Base-by-base conservation (phyloP, 1,140 invertebrate species). In the Protaetia brevitarsis region DNA sequence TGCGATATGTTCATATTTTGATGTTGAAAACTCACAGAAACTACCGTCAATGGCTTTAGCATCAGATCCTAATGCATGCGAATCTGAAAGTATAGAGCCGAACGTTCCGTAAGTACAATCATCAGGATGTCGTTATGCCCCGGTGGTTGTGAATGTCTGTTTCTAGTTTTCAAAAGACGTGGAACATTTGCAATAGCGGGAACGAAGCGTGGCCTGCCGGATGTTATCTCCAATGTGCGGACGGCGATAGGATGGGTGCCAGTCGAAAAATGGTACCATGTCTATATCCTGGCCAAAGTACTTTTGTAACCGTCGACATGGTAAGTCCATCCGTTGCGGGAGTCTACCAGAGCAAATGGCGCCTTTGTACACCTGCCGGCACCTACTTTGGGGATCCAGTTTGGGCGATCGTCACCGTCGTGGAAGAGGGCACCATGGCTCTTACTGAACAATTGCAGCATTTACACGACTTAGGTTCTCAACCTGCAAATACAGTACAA, bases 1-100 rank as follows among this genome's bases (percentile, higher is more conserved):
- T 69, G 96, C 96, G 56, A 88, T 98, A 72, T 92, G 96, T 80
- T 94, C 94, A 71, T 98, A 97, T 78, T 92, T 97, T 83, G 96
- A 98, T 80, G 89, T 89, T 72, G 89, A 92, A 73, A 65, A 69
- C 21, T 81, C 84, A 6, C 80, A 77, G 57, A 83, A 84, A 73
- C 76, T 92, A 61, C 92, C 91, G 4, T 86, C 85, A 23, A 93
- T 96, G 92, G 81, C 84, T 5, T 82, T 95, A 67, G 77, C 94
- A n/a, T 85, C 85, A 72, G 91, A 94, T 78, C 83, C 88, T 13
- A 90, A 88, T 1, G 84, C 91, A 71, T 89, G 87, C 45, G 86
- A 92, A 74, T 88, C 88, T 30, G 89, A 91, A 76, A 85, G 85
- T 63, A 82, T 93, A 7, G 85, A 89, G 66, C 90, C 90, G 21